Conservation (phyloP, 1,140 invertebrate genomes). For the Drosophila orena region DNA sequence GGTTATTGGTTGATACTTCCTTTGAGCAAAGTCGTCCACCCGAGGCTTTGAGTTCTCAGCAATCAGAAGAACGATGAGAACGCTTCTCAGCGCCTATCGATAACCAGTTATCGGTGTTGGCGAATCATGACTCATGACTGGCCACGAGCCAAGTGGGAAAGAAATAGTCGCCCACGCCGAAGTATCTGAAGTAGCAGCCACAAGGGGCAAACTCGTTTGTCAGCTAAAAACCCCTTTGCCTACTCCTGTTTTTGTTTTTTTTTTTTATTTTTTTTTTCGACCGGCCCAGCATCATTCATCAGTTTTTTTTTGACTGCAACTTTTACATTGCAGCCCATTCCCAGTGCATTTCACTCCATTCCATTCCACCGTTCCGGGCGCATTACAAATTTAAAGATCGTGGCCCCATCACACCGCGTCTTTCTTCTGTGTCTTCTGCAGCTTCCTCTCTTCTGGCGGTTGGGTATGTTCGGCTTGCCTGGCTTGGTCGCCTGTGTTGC, state of each 20-base stretch:
- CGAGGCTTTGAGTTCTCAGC: constrained; percentile 42
- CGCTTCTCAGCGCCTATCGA: constrained; percentile 33
- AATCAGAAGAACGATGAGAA: constrained; percentile 41
- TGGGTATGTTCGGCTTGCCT: constrained; percentile 15
- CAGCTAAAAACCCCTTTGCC: constrained; percentile 21
- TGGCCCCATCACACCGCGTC: constrained; percentile 30
- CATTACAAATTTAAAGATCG: constrained; percentile 51
- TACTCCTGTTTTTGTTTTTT: constrained; percentile 1
- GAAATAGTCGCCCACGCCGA: constrained; percentile 38
- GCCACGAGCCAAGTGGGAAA: constrained; percentile 51
- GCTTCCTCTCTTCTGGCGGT: constrained; percentile 27
- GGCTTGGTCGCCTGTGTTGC: constrained; percentile 46
- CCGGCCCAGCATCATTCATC: constrained; percentile 52
- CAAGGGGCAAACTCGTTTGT: constrained; percentile 54
- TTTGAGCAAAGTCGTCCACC: constrained; percentile 10
- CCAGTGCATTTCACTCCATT: constrained; percentile 30
- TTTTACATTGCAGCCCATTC: constrained; percentile 43
- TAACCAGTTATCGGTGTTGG: constrained; percentile 46
- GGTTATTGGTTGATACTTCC: constrained; percentile 4
- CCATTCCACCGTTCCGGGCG: constrained; percentile 32
- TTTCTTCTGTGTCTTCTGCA: constrained; percentile 21
- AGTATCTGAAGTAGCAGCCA: constrained; percentile 50
- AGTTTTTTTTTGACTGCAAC: constrained; percentile 36
- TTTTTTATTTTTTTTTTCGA: constrained; percentile 2
- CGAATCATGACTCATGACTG: constrained; percentile 54